Conservation (phyloP, 2,888 invertebrate species). For the Trichogramma dendrolimi region DNA sequence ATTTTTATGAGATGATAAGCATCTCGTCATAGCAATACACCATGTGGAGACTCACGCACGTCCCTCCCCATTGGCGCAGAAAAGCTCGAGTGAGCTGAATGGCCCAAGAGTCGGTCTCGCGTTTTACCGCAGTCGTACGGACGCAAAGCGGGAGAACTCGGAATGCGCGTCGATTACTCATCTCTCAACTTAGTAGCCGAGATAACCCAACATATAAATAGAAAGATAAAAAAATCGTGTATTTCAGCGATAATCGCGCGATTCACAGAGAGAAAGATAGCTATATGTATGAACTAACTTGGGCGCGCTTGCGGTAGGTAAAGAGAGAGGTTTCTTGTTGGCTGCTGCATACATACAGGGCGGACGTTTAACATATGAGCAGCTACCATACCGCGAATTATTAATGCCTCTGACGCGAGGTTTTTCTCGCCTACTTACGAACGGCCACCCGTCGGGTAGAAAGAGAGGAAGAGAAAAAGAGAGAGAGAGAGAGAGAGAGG, state of each 20-base stretch:
- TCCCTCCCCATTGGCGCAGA: not conserved
- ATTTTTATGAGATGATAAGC: too few relatives aligned
- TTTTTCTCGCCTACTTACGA: not conserved
- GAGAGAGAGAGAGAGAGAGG: constrained; percentile 20
- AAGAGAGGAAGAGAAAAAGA: constrained; percentile 10
- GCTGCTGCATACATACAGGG: constrained; percentile 35
- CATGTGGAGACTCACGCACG: too few relatives aligned
- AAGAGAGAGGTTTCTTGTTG: constrained; percentile 11
- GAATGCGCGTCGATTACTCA: constrained; percentile 29
- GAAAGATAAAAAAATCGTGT: constrained; percentile 13
- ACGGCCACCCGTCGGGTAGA: constrained; percentile 24
- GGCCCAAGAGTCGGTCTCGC: constrained; percentile 6
- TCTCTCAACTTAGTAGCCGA: constrained; percentile 8
- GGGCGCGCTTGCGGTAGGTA: constrained; percentile 40
- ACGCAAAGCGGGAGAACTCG: not conserved
- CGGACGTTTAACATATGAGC: constrained; percentile 52
- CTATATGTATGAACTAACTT: too few relatives aligned
- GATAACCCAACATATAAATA: too few relatives aligned
- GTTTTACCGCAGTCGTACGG: too few relatives aligned
- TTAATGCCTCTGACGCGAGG: constrained; percentile 41
- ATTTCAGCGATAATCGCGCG: constrained; percentile 33
- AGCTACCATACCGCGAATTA: constrained; percentile 48
- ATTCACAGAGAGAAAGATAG: constrained; percentile 24
- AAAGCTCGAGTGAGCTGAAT: constrained; percentile 21
- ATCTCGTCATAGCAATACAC: too few relatives aligned